These are phyloP conservation scores for Leuctra nigra DNA, from an alignment of 2,888 invertebrate species.

Conservation along the genomic window DNA sequence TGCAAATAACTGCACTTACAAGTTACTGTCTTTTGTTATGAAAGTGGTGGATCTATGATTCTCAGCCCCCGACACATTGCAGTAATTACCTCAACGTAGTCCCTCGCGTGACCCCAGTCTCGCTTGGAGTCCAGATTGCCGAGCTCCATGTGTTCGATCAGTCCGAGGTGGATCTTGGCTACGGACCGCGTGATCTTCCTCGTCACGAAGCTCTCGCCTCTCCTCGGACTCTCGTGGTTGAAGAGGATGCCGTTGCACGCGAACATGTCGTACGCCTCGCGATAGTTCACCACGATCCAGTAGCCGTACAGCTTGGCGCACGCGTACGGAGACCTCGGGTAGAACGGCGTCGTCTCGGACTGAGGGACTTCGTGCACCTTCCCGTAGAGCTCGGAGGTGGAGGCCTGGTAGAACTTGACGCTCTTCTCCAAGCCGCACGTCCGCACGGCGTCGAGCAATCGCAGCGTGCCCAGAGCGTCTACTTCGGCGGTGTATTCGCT, in stretches of 20 bases:
- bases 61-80: no score
- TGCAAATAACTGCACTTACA: no score
- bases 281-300: conserved; percentile 94
- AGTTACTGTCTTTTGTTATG: no score
- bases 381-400: conserved; percentile 92
- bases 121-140: conserved; percentile 93
- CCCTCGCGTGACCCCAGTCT: conserved; percentile 98
- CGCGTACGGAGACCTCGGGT: conserved; percentile 93
- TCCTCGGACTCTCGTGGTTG: conserved; percentile 92
- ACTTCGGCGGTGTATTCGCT: conserved; percentile 99
- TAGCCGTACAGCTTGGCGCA: conserved; percentile 93
- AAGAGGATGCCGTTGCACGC: conserved; percentile 95
- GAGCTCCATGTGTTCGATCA: conserved; percentile 77
- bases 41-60: no score
- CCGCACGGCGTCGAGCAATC: conserved; percentile 85
- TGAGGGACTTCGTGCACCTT: conserved; percentile 91
- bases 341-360: conserved; percentile 90
- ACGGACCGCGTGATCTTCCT: conserved; percentile 96
- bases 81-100: conserved; percentile 88
- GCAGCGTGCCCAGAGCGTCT: conserved; percentile 88
- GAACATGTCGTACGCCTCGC: conserved; percentile 92
- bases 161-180: conserved; percentile 88
- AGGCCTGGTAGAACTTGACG: conserved; percentile 90
- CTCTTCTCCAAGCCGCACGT: conserved; percentile 76
- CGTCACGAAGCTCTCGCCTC: conserved; percentile 98